Percentiles rank a stretch among this genome's conserved stretches.
Evolutionary conservation across 2,888 invertebrate genomes (phyloP).

Genomic region (Petrolisthes cinctipes): DNA sequence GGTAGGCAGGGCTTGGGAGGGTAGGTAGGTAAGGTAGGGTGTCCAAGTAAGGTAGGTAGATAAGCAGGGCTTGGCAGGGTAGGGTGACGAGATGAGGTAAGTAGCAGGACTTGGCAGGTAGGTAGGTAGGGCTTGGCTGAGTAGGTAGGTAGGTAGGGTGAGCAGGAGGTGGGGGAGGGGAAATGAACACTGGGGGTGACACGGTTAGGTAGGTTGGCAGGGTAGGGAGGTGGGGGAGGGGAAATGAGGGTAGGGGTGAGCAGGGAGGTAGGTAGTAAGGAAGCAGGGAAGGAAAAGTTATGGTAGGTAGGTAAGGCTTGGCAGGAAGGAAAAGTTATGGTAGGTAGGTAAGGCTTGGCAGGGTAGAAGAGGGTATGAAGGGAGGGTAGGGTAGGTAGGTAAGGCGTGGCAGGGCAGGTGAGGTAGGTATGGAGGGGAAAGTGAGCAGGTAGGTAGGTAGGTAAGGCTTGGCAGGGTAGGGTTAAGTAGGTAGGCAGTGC

Average conservation of each 20-base stretch:
- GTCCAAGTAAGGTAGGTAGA: background rate
- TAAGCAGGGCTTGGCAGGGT: background rate
- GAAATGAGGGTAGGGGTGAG: background rate
- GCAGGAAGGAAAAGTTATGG: background rate
- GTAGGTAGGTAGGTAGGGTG: background rate
- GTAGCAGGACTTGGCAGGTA: background rate
- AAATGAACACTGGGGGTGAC: no score
- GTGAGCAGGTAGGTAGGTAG: background rate
- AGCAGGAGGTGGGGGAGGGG: background rate
- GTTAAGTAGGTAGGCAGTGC: no score
- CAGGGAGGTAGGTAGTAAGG: background rate
- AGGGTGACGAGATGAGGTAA: background rate
- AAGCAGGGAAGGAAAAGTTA: background rate
- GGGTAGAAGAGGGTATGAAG: no score
- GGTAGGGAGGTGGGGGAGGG: background rate
- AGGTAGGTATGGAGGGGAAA: background rate
- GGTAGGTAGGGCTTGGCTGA: background rate
- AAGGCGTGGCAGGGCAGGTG: background rate
- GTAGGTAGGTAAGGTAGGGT: background rate
- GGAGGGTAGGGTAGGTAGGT: background rate
- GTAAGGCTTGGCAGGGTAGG: no score
- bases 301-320: no score
- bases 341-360: no score
- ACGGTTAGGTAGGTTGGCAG: background rate
- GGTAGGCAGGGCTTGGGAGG: background rate